Base-by-base conservation (phyloP, 2,797 vertebrate genomes). In the Nannoperca obscura region DNA sequence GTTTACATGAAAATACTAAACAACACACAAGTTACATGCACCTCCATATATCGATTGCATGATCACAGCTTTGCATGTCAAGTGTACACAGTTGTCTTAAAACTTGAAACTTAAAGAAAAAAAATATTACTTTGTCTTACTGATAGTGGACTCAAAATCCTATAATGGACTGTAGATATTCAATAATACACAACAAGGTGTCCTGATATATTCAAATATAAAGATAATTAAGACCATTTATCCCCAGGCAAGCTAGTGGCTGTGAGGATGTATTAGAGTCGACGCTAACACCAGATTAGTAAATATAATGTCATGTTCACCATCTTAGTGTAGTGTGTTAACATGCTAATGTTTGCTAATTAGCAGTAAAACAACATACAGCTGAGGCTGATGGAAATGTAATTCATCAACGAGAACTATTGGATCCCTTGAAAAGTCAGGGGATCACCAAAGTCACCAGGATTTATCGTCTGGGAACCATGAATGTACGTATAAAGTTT, bases 1-100 rank as follows among this genome's bases (percentile, higher is more conserved):
- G n/a, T 7, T 19, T 0, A 60, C 27, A 22, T 57, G 44, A 34
- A 58, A 70, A 44, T 82, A 54, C 80, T 85, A 59, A 46, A 34
- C 42, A 38, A 27, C 3, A 14, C 9, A 19, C 1, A 47, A 57
- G 27, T 22, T 30, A 17, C 14, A 22, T 7, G 15, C 19, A 27
- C 19, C 7, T 20, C 2, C 40, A 5, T 2, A 9, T 27, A 13
- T 11, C 27, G 3, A 24, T 24, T 64, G 8, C 22, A 10, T 64
- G 34, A 24, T 22, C 20, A 60, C 8, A 47, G 15, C 10, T 47
- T 50, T 32, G 27, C 27, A 30, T 34, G 19, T 42, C 7, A n/a
- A 4, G 11, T 47, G 14, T 24, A 7, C 20, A 38, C 32, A 49
- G 2, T 34, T n/a, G 24, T 47, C 15, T 49, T 14, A 3, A 59